A percentile compares a stretch with the other conserved stretches of the same genome.
These are phyloP conservation scores for Mimumesa dahlbomi DNA, from an alignment of 2,888 invertebrate genomes.

Conservation along the genomic window DNA sequence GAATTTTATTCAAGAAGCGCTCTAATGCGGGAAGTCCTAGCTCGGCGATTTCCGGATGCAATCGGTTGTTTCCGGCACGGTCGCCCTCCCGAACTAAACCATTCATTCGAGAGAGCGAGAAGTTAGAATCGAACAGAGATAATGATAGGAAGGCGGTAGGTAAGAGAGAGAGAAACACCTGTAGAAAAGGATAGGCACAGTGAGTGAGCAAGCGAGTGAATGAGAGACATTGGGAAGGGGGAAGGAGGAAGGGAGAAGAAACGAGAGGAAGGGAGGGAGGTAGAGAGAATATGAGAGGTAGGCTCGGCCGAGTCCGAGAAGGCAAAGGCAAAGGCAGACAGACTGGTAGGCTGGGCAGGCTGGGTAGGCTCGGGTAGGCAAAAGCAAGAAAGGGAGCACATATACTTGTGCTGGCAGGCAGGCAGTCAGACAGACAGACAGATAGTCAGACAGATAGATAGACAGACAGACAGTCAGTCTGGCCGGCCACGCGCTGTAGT, in stretches of 20 bases:
- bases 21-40: constrained; percentile 68
- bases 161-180: constrained; percentile 19
- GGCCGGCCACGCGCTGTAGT: constrained; percentile 48
- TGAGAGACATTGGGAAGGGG: constrained; percentile 32
- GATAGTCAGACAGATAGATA: constrained; percentile 42
- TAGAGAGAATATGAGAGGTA: constrained; percentile 50
- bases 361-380: neutral
- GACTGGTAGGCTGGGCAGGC: neutral
- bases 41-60: constrained; percentile 61
- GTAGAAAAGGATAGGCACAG: constrained; percentile 12
- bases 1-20: constrained; percentile 73
- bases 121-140: constrained; percentile 20
- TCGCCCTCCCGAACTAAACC: constrained; percentile 60
- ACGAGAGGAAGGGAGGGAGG: constrained; percentile 13
- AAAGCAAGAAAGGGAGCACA: constrained; percentile 9
- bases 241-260: constrained; percentile 43
- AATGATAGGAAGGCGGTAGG: constrained; percentile 35
- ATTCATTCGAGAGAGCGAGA: constrained; percentile 68
- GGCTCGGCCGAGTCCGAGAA: constrained; percentile 38
- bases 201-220: constrained; percentile 36
- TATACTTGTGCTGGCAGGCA: constrained; percentile 20
- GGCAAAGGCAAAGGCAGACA: constrained; percentile 35
- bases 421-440: constrained; percentile 14
- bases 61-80: constrained; percentile 64
- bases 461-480: constrained; percentile 43